A percentile compares a stretch with the other conserved stretches of the same genome.
These are phyloP conservation scores for Drosophila prolongata DNA, from an alignment of 2,888 invertebrate species.

Conservation along the genomic window DNA sequence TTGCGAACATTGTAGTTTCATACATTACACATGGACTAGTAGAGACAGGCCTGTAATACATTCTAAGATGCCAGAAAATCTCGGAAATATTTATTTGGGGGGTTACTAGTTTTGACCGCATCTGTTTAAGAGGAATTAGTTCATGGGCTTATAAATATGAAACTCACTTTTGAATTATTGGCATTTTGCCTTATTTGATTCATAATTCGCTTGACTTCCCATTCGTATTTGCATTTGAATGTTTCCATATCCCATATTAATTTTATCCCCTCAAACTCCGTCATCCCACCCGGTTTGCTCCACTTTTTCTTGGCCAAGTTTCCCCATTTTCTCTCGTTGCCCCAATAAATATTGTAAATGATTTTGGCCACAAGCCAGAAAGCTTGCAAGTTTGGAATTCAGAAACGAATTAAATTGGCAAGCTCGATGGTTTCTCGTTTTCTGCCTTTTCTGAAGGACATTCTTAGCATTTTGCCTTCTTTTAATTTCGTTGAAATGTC, in stretches of 20 bases:
- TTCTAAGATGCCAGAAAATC: too few species aligned
- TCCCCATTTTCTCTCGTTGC: neutral
- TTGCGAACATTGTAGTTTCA: slow-evolving; percentile 3
- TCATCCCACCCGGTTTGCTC: neutral
- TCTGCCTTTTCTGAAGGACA: slow-evolving; percentile 12
- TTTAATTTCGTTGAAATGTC: slow-evolving; percentile 61
- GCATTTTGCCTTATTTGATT: neutral
- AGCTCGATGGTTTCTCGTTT: slow-evolving; percentile 21
- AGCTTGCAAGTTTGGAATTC: slow-evolving; percentile 39
- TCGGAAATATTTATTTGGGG: too few species aligned
- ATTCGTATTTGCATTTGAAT: slow-evolving; percentile 11
- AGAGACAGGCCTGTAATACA: too few species aligned
- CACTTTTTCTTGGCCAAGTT: slow-evolving; percentile 1
- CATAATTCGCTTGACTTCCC: slow-evolving; percentile 1
- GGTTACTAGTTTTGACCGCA: too few species aligned
- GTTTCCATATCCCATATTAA: slow-evolving; percentile 26
- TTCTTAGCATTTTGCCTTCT: slow-evolving; percentile 35
- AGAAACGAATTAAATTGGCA: slow-evolving; percentile 62
- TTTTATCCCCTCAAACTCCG: neutral
- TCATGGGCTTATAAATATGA: neutral
- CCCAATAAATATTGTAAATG: slow-evolving; percentile 34
- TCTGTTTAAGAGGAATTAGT: too few species aligned
- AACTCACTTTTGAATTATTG: neutral
- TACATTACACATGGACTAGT: too few species aligned
- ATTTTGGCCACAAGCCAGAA: slow-evolving; percentile 53